A percentile compares a stretch with the other conserved stretches of the same genome.
phyloP scores from a whole-genome alignment of 2,797 vertebrate species.

The Momotus momota region DNA sequence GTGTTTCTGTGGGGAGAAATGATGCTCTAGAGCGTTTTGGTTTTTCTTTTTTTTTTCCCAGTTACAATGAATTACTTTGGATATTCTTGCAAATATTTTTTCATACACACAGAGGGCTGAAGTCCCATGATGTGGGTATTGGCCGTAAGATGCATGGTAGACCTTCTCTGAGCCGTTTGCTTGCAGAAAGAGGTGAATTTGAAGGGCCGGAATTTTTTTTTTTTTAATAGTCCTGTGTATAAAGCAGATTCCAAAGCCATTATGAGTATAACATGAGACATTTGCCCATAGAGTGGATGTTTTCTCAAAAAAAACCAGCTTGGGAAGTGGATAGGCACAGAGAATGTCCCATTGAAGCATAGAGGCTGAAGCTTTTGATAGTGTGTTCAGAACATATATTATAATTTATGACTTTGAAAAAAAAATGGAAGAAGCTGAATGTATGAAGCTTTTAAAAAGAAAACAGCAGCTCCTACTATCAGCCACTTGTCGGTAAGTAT shows the following conservation, averaged over 20 bases:
- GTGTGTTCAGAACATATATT: fast-evolving
- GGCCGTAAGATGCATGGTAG: not conserved
- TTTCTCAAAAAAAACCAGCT: not conserved
- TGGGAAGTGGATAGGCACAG: not conserved
- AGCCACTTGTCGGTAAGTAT: not conserved
- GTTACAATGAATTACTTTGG: not conserved
- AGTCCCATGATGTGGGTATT: not conserved
- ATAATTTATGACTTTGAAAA: not conserved
- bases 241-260: not conserved
- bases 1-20: not conserved
- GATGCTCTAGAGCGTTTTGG: not conserved
- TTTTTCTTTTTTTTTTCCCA: not conserved
- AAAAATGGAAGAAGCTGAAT: not conserved
- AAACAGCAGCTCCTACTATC: not conserved
- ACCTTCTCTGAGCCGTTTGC: not conserved
- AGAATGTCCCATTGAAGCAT: not conserved
- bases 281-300: not conserved
- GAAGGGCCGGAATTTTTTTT: not conserved
- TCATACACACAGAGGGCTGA: not conserved
- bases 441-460: not conserved
- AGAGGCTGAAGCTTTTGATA: not conserved
- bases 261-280: not conserved
- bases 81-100: not conserved
- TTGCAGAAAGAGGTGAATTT: not conserved
- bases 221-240: not conserved